phyloP scores from a whole-genome alignment of 1,140 invertebrate species.

The Drosophila subobscura region DNA sequence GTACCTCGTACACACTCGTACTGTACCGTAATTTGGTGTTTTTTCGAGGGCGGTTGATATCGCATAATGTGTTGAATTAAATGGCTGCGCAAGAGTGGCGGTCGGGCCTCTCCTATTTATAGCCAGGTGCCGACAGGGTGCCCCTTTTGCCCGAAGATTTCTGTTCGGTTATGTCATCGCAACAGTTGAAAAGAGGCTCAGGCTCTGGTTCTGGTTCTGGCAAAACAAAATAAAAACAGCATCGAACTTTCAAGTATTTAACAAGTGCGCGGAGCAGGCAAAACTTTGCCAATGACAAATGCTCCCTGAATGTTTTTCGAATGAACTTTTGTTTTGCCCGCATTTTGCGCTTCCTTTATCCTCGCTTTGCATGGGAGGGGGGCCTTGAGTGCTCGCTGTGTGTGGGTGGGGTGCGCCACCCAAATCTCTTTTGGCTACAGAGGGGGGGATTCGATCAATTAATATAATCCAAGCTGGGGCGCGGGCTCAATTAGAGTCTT shows the following conservation, averaged over 20 bases:
- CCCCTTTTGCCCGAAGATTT: too few species aligned
- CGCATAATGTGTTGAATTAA: slow-evolving; percentile 51
- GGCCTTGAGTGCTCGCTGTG: slow-evolving; percentile 3
- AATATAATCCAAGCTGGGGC: slow-evolving; percentile 34
- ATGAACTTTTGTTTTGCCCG: slow-evolving; percentile 46
- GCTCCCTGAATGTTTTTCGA: slow-evolving; percentile 43
- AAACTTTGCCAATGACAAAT: slow-evolving; percentile 47
- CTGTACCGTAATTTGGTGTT: slow-evolving; percentile 25
- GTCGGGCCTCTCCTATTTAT: slow-evolving; percentile 29
- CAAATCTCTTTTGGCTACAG: not conserved
- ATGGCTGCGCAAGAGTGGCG: slow-evolving; percentile 17
- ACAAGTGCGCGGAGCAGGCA: slow-evolving; percentile 45
- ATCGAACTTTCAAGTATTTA: slow-evolving; percentile 46
- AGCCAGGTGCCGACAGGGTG: slow-evolving; percentile 32
- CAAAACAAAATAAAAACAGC: not conserved
- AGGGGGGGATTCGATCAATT: slow-evolving; percentile 37
- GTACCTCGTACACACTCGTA: not conserved
- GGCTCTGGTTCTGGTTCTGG: too few species aligned
- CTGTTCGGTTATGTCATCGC: slow-evolving; percentile 39
- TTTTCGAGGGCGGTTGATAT: slow-evolving; percentile 28
- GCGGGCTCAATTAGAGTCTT: slow-evolving; percentile 48
- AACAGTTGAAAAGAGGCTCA: not conserved
- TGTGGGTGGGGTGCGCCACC: too few species aligned
- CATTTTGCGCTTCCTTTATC: slow-evolving; percentile 29
- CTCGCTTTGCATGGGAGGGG: slow-evolving; percentile 11